These are phyloP conservation scores for Mimumesa dahlbomi DNA, from an alignment of 2,888 invertebrate species.

Conservation along the genomic window DNA sequence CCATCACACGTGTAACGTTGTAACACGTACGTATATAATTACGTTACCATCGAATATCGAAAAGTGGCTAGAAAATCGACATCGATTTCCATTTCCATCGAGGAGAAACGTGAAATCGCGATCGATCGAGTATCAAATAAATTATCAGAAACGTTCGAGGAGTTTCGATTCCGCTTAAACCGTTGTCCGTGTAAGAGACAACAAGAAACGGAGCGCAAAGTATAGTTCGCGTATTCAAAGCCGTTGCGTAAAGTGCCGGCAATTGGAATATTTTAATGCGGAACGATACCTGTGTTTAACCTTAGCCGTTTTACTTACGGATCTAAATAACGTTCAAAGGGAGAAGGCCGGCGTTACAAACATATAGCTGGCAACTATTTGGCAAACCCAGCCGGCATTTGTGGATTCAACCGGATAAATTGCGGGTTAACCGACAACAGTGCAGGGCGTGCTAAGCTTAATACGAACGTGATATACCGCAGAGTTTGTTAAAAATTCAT, in stretches of 20 bases:
- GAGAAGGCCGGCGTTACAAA: slow-evolving; percentile 1
- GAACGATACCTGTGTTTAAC: slow-evolving; percentile 14
- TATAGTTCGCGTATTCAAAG: too few species aligned
- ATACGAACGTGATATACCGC: slow-evolving; percentile 12
- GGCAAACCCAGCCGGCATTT: slow-evolving; percentile 29
- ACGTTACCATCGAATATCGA: too few species aligned
- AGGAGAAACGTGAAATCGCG: too few species aligned
- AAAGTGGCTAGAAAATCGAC: too few species aligned
- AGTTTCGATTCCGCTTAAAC: too few species aligned
- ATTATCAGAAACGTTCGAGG: too few species aligned
- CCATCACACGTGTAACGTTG: not conserved
- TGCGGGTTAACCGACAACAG: slow-evolving; percentile 39
- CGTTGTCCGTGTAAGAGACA: too few species aligned
- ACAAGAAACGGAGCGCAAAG: too few species aligned
- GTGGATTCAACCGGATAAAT: slow-evolving; percentile 49
- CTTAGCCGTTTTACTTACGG: slow-evolving; percentile 2
- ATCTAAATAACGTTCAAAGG: slow-evolving; percentile 21
- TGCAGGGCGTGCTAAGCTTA: not conserved
- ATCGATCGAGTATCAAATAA: too few species aligned
- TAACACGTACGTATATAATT: too few species aligned
- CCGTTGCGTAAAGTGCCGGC: too few species aligned
- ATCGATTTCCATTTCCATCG: too few species aligned
- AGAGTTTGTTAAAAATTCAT: slow-evolving; percentile 43
- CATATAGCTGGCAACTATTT: slow-evolving; percentile 24
- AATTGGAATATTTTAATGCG: slow-evolving; percentile 15